Percentiles rank a stretch among this genome's conserved stretches.
Conservation (phyloP, 2,113 vertebrate species). For the Microcebus griseorufus region DNA sequence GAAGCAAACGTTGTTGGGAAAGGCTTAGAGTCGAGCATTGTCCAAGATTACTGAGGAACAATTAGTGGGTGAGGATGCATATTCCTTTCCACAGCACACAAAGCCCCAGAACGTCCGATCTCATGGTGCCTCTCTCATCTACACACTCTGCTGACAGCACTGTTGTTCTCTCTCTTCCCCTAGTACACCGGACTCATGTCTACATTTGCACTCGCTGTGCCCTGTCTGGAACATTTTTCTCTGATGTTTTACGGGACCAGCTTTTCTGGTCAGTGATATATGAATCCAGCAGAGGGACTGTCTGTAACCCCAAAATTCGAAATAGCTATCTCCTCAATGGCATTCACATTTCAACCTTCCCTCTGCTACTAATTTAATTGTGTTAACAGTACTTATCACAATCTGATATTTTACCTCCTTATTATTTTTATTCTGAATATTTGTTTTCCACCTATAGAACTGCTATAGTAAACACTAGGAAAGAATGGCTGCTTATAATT, state of each 20-base stretch:
- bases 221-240: not conserved
- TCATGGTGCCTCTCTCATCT: fast-evolving
- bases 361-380: not conserved
- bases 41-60: not conserved
- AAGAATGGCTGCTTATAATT: not conserved
- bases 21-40: not conserved
- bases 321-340: not conserved
- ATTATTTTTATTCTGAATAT: not conserved
- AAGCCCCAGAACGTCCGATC: fast-evolving
- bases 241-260: too few species aligned
- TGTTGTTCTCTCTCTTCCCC: not conserved
- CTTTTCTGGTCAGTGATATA: not conserved
- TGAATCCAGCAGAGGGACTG: not conserved
- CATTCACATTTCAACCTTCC: not conserved
- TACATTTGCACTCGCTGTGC: not conserved
- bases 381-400: too few species aligned
- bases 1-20: not conserved
- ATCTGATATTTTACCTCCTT: not conserved
- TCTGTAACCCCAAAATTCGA: not conserved
- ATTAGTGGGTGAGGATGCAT: fast-evolving
- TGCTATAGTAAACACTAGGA: not conserved
- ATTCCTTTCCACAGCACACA: fast-evolving
- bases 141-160: not conserved
- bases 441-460: not conserved
- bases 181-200: fast-evolving